Evolutionary conservation across 1,140 invertebrate species (phyloP).

Genomic region (Adoxophyes honmai): DNA sequence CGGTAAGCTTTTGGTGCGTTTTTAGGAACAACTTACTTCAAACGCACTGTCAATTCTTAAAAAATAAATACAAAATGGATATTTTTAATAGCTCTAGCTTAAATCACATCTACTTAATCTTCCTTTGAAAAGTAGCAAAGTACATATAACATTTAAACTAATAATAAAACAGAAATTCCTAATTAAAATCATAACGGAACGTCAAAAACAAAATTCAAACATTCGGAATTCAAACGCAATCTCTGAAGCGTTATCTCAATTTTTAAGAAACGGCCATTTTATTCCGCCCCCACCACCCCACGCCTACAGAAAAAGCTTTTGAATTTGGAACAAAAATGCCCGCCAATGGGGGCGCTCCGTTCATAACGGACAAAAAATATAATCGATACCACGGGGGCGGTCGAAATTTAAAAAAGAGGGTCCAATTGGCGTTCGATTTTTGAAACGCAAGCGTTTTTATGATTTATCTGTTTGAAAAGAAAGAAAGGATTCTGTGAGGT

Average conservation of each 20-base stretch:
- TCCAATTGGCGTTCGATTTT: neutral
- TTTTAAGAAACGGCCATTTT: constrained; percentile 44
- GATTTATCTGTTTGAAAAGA: too few relatives aligned
- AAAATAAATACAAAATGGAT: too few relatives aligned
- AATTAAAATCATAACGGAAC: neutral
- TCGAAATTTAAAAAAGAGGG: constrained; percentile 23
- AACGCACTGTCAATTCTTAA: too few relatives aligned
- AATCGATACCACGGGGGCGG: constrained; percentile 46
- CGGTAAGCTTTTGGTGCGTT: too few relatives aligned
- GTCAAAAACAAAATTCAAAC: neutral
- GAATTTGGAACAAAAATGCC: constrained; percentile 64
- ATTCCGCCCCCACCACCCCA: constrained; percentile 36
- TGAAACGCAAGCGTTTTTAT: too few relatives aligned
- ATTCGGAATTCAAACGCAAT: neutral
- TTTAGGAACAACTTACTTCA: too few relatives aligned
- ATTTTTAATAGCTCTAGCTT: too few relatives aligned
- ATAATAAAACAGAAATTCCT: too few relatives aligned
- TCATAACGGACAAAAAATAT: constrained; percentile 50
- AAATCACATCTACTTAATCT: too few relatives aligned
- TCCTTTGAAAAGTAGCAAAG: too few relatives aligned
- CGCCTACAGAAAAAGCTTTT: constrained; percentile 69
- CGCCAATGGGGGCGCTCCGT: constrained; percentile 45
- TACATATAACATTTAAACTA: too few relatives aligned
- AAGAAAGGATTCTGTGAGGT: too few relatives aligned
- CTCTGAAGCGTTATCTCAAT: constrained; percentile 15